Base-by-base conservation (phyloP, 2,888 invertebrate genomes). In the Lordiphosa andalusiaca region DNA sequence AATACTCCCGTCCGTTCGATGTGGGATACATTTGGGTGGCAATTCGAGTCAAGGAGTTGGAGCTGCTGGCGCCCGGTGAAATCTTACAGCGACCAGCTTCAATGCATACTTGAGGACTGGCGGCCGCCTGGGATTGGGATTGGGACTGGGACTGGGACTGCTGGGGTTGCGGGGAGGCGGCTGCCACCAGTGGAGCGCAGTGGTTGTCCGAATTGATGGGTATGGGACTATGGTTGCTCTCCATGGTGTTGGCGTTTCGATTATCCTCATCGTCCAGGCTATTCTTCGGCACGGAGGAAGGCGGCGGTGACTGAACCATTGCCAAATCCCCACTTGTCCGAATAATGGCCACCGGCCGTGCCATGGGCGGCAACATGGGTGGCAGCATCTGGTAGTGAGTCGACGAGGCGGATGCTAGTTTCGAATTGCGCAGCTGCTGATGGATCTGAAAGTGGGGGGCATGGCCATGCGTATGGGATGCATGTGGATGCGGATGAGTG, bases 331-430 rank as follows among this genome's bases (percentile, higher is more conserved):
- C 95, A 81, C 97, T 96, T 54, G 97, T 97, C 80, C 97, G 93
- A 85, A 98, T 96, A 85, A 98, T 97, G 66, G 98, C 97, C 25
- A 98, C 98, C 0, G 98, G 98, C 69, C 98, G 92, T 3, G 98
- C 98, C 96, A 98, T 97, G 13, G 98, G 98, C 2, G 98, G 97
- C 33, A 98, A 93, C 3, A 98, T 98, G 6, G 98, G 98, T 5
- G 98, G 98, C 87, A 98, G 91, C 95, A 98, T 98, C 53, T 91
- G 87, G 52, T 87, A 86, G 40, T 86, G 84, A 7, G 82, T 54
- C 4, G 81, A 38, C 4, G 68, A 60, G 0, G 65, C 58, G 0
- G 56, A 35, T 6, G 67, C 13, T 19, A 78, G 25, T 41, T 78
- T 78, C 0, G 76, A 59, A 7, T 51, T 52, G 12, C 66, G 65